These are phyloP conservation scores for Thaumatotibia leucotreta DNA, from an alignment of 1,140 invertebrate genomes.

Conservation along the genomic window DNA sequence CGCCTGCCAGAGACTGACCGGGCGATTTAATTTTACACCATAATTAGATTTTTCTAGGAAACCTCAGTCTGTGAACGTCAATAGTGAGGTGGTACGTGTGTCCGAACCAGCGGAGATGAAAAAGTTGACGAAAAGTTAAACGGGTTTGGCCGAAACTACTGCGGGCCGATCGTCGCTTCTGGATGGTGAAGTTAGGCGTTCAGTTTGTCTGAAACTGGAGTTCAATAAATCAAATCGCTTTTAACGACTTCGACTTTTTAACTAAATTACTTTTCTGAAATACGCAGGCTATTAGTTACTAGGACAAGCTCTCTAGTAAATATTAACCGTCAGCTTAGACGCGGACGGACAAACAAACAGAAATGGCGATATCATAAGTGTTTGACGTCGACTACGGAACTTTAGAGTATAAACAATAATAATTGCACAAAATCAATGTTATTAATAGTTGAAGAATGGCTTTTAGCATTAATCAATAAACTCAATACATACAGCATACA, in stretches of 20 bases:
- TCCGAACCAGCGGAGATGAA: background rate
- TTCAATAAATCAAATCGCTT: background rate
- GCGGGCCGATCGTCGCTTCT: background rate
- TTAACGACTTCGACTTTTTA: background rate
- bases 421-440: too few species aligned
- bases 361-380: too few species aligned
- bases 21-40: conserved; percentile 47
- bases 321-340: too few species aligned
- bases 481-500: too few species aligned
- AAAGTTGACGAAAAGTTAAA: background rate
- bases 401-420: too few species aligned
- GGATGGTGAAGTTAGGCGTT: background rate
- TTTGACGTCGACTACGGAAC: too few species aligned
- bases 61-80: background rate
- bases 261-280: background rate
- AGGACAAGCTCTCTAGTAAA: too few species aligned
- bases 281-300: background rate
- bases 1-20: conserved; percentile 30
- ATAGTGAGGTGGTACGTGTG: background rate
- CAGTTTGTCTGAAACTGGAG: background rate
- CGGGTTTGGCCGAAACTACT: background rate
- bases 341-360: too few species aligned
- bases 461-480: too few species aligned
- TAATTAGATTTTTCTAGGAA: conserved; percentile 58
- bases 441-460: too few species aligned